Evolutionary conservation across 2,113 vertebrate species (phyloP).

Genomic region (Myotis brandtii): DNA sequence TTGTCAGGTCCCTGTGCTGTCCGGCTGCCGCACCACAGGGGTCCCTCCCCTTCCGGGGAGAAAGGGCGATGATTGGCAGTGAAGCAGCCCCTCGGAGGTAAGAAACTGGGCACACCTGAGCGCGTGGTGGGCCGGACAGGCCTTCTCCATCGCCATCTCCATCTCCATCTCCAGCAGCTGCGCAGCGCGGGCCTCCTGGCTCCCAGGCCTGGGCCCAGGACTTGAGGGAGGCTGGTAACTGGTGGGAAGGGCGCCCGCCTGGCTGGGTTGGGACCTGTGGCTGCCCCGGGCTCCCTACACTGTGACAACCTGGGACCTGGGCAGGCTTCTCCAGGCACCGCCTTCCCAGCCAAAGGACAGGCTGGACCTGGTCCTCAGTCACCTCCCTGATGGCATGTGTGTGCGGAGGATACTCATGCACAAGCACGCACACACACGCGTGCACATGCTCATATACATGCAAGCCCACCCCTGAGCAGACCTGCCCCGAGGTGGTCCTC

Average conservation of each 20-base stretch:
- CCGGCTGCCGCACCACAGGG: not conserved
- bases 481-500: not conserved
- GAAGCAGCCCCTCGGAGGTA: not conserved
- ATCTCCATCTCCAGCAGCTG: not conserved
- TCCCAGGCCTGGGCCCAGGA: not conserved
- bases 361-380: not conserved
- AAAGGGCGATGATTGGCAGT: accelerated
- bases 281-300: not conserved
- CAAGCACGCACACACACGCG: not conserved
- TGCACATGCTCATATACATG: not conserved
- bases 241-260: not conserved
- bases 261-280: not conserved
- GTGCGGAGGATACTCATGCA: not conserved
- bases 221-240: not conserved
- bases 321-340: not conserved
- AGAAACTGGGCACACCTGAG: not conserved
- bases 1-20: not conserved
- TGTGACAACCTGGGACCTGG: not conserved
- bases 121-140: too few species aligned
- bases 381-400: not conserved
- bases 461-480: not conserved
- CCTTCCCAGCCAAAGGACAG: not conserved
- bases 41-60: not conserved
- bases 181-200: not conserved
- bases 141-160: not conserved